A percentile compares a stretch with the other conserved stretches of the same genome.
Conservation (phyloP, 2,797 vertebrate genomes). For the Melanotaenia maccullochi region DNA sequence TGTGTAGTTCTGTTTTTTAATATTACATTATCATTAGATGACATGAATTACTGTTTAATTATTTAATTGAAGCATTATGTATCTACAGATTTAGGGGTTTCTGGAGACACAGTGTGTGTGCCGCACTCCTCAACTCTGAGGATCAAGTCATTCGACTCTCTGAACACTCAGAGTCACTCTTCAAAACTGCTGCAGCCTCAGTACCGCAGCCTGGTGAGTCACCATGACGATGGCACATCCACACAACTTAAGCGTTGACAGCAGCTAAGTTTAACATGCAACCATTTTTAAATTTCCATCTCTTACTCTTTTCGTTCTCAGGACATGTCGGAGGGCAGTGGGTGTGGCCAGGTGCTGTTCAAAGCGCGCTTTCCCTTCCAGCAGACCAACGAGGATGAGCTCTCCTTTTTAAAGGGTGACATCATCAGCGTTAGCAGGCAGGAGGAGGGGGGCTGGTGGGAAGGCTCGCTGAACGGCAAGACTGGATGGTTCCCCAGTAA, state of each 20-base stretch:
- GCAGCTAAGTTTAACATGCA: not conserved
- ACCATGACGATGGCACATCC: conserved; percentile 1
- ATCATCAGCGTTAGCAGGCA: conserved; percentile 92
- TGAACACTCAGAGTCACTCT: conserved; percentile 90
- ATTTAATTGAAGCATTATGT: not conserved
- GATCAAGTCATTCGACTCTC: conserved; percentile 95
- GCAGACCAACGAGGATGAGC: conserved; percentile 96
- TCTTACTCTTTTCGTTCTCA: conserved; percentile 52
- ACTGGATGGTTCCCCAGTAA: conserved; percentile 98
- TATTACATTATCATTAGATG: too few species aligned
- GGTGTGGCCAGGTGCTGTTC: conserved; percentile 89
- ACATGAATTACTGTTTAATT: not conserved
- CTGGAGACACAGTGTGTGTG: conserved; percentile 88
- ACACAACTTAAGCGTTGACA: not conserved
- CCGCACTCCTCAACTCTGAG: conserved; percentile 86
- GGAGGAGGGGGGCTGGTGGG: conserved; percentile 99
- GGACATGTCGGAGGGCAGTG: conserved; percentile 95
- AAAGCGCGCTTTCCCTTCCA: conserved; percentile 95
- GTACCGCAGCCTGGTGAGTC: conserved; percentile 91
- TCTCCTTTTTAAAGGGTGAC: conserved; percentile 94
- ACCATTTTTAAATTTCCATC: not conserved
- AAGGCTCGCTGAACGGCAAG: conserved; percentile 89
- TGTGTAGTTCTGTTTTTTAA: not conserved
- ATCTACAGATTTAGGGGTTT: conserved; percentile 84
- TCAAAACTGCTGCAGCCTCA: conserved; percentile 93